Conservation (phyloP, 2,113 vertebrate species). For the Micronycteris hirsuta region DNA sequence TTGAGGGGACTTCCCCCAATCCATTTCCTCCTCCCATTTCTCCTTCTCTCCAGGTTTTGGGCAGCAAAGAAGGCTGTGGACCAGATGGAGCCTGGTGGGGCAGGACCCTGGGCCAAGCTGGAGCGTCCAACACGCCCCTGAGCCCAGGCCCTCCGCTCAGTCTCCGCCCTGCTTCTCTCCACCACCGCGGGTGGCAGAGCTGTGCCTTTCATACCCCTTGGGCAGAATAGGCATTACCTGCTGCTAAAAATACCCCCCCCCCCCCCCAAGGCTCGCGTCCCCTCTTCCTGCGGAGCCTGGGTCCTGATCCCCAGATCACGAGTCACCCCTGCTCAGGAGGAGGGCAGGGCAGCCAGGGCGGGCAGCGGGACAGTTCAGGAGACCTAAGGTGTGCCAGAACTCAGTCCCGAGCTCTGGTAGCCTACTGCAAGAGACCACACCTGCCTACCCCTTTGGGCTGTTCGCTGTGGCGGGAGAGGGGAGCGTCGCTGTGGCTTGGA, state of each 20-base stretch:
- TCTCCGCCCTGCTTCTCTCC: too few species aligned
- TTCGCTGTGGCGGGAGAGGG: accelerated
- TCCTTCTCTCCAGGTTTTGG: neutral
- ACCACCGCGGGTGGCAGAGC: neutral
- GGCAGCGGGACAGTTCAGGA: accelerated
- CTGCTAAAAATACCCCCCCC: neutral
- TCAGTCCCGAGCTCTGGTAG: neutral
- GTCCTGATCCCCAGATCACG: neutral
- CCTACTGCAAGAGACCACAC: neutral
- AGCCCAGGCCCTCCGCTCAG: neutral
- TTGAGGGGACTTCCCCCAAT: neutral
- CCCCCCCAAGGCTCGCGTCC: neutral
- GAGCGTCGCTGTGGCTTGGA: too few species aligned
- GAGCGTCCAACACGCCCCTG: accelerated
- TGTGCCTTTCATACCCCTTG: neutral
- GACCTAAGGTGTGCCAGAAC: neutral
- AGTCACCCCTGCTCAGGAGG: accelerated
- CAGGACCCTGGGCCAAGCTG: neutral
- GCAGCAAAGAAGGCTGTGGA: neutral
- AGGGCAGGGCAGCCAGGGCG: accelerated
- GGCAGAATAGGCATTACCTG: too few species aligned
- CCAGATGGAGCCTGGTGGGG: neutral
- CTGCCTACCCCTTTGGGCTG: neutral
- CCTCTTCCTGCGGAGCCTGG: neutral
- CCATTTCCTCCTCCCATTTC: accelerated